Conservation (phyloP, 2,113 vertebrate species). For the Sylvilagus bachmani region DNA sequence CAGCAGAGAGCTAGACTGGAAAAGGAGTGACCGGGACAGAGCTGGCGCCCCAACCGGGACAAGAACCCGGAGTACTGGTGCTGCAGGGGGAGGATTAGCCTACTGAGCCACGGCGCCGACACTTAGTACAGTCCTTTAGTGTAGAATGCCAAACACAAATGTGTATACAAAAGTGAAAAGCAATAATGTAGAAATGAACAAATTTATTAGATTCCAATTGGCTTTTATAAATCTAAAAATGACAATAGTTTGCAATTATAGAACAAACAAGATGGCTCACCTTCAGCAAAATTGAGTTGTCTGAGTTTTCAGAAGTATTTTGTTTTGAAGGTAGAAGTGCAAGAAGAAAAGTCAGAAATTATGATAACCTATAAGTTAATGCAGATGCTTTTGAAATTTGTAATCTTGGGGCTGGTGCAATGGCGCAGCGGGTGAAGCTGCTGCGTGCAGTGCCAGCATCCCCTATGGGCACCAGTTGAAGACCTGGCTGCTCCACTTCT, state of each 20-base stretch:
- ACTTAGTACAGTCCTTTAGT: neutral
- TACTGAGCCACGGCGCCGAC: no score
- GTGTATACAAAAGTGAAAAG: slow-evolving; percentile 1
- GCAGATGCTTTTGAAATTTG: slow-evolving; percentile 13
- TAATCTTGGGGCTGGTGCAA: neutral
- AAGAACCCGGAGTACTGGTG: no score
- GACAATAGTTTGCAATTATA: neutral
- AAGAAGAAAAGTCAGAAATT: neutral
- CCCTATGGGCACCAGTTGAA: no score
- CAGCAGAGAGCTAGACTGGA: no score
- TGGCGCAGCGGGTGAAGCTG: no score
- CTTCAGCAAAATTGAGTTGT: neutral
- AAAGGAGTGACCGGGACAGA: no score
- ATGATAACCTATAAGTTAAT: slow-evolving; percentile 4
- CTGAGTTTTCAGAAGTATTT: neutral
- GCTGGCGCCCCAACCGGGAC: no score
- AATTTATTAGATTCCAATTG: neutral
- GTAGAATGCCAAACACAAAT: neutral
- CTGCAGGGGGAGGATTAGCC: no score
- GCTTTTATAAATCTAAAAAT: slow-evolving; percentile 28
- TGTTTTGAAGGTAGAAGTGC: neutral
- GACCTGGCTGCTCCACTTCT: no score
- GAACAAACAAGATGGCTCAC: neutral
- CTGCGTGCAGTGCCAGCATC: no score
- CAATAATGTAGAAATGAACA: neutral